Base-by-base conservation (phyloP, 2,888 invertebrate species). In the Cerceris rybyensis region DNA sequence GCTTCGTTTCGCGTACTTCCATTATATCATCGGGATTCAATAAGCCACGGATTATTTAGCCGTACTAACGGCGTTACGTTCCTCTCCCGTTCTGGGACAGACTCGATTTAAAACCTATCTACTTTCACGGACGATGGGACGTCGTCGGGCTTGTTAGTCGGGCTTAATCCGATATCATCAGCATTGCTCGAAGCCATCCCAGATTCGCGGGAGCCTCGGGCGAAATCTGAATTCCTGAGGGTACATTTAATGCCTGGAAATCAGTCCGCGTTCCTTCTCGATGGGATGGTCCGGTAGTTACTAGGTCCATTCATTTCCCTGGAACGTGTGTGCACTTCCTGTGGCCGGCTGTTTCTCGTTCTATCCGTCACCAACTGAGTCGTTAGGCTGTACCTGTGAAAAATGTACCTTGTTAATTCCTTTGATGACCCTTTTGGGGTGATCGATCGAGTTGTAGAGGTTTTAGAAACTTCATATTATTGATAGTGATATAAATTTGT, bases 21-120 rank as follows among this genome's bases (percentile, higher is more conserved):
- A 83, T 85, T 84, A 85, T 74, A 78, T 70, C 64, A 64, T 61
- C 77, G 61, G 57, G 67, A 82, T 74, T 74, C 82, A 67, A 82
- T 83, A 73, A 80, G 75, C 67, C 59, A 41, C 59, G 75, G 80
- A 85, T 83, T 82, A 82, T 82, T 80, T 83, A 63, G 68, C 70
- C 72, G 77, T 58, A 58, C 59, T 75, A 79, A 83, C 83, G 83
- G 67, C 54, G 82, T 82, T 80, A 59, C 67, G 70, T 28, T 58
- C 28, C 70, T 59, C 55, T 49, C 14, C 59, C 43, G 59, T 71
- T 59, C 64, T 54, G 42, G 61, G 55, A 28, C 55, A 74, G 81
- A 78, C 80, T 85, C 80, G 85, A 82, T 84, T 85, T 78, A 78
- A 85, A 84, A 84, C 72, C 85, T 84, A 85, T 85, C 83, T 83